These are phyloP conservation scores for Lepidocyrtoides sp. DNA, from an alignment of 2,888 invertebrate species.

Conservation along the genomic window DNA sequence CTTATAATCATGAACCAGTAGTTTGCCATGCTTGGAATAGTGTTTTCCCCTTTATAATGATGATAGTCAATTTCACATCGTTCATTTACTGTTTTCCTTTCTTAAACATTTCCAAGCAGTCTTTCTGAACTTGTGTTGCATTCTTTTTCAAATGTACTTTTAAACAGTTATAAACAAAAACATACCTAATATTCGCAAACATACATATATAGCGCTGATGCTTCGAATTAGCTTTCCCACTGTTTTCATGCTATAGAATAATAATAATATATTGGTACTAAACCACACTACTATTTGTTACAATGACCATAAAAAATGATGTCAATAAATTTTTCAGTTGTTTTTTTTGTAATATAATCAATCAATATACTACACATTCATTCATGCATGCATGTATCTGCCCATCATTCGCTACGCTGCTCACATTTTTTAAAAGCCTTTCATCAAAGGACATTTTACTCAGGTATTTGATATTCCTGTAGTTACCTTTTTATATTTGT, in stretches of 20 bases:
- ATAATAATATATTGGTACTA: too few relatives aligned
- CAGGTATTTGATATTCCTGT: too few relatives aligned
- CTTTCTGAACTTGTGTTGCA: constrained; percentile 27
- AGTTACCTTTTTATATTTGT: not conserved
- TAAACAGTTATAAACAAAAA: too few relatives aligned
- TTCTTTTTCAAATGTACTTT: too few relatives aligned
- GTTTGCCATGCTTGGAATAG: not conserved
- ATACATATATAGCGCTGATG: too few relatives aligned
- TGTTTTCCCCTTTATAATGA: not conserved
- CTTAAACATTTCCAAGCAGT: constrained; percentile 34
- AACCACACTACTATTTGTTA: not conserved
- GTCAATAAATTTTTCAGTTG: not conserved
- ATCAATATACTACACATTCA: not conserved
- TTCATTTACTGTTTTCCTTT: not conserved
- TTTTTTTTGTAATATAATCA: not conserved
- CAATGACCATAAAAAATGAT: not conserved
- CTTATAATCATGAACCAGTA: constrained; percentile 9
- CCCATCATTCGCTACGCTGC: too few relatives aligned
- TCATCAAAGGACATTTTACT: too few relatives aligned
- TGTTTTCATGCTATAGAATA: too few relatives aligned
- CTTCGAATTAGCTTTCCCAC: too few relatives aligned
- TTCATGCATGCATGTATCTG: not conserved
- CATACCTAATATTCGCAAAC: not conserved
- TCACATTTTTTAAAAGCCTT: too few relatives aligned
- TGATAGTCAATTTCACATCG: constrained; percentile 33